Evolutionary conservation across 2,113 vertebrate species (phyloP), one percentile per base, ranked within the genome.

Genomic region (Otis tarda): DNA sequence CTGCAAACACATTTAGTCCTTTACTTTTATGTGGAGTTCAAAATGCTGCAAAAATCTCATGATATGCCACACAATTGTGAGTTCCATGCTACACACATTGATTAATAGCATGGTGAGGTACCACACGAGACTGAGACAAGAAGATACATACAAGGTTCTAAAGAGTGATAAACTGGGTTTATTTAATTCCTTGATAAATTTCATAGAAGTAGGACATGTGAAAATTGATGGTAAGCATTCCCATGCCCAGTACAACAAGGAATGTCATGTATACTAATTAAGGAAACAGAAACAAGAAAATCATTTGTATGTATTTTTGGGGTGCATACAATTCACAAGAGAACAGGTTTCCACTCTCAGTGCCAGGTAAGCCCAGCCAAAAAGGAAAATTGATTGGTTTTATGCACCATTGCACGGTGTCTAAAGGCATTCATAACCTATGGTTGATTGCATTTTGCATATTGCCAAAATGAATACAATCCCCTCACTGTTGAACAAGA

Each of bases 231-330:
- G 92, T 69, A 91, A 97, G 85, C 91, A 95, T 96, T 98, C 94
- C 94, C 93, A 93, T 95, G 95, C 95, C 74, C 91, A 78, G 59
- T 67, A 67, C 12, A 60, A 86, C 83, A 92, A 73, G 84, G 92
- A 96, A 92, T 96, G 89, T 83, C 89, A 89, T 94, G 96, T 97
- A 95, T 94, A 95, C 94, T 97, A 97, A 98, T 97, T 97, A 97
- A 97, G 94, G 92, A 96, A 88, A 95, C 43, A 94, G 87, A 96
- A 96, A 97, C 96, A 97, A 97, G 90, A 96, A 95, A 94, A 92
- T 74, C 59, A 68, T 95, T 97, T 97, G 86, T 96, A 85, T 96
- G 83, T 77, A 82, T 85, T 91, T 95, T 83, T 87, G 94, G 93
- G 79, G 85, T 91, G 57, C 77, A 87, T 47, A 91, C 83, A 87